Evolutionary conservation across 2,797 vertebrate species (phyloP).

Genomic region (Hybognathus amarus): DNA sequence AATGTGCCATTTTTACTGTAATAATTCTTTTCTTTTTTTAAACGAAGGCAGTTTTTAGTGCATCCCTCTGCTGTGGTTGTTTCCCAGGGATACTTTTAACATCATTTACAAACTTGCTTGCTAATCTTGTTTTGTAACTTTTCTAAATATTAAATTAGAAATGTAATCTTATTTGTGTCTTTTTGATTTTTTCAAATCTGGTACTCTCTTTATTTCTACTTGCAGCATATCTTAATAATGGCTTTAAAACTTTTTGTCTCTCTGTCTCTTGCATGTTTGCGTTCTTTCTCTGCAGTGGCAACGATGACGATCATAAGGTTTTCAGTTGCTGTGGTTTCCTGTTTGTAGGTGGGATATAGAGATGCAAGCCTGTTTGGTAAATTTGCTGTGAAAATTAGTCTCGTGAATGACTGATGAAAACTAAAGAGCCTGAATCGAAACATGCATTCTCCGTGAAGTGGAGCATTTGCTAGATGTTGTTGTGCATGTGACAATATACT

Average conservation of each 20-base stretch:
- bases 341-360: slow-evolving; percentile 72
- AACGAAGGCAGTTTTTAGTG: neutral
- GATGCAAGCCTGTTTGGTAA: slow-evolving; percentile 41
- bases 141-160: slow-evolving; percentile 62
- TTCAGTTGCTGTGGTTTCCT: slow-evolving; percentile 77
- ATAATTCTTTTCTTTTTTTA: neutral
- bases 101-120: slow-evolving; percentile 22
- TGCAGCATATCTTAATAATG: neutral
- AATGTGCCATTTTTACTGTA: slow-evolving; percentile 28
- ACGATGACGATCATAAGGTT: slow-evolving; percentile 56
- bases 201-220: neutral
- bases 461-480: slow-evolving; percentile 31
- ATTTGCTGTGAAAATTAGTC: slow-evolving; percentile 47
- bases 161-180: neutral
- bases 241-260: neutral
- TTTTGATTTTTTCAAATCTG: neutral
- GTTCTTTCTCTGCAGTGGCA: slow-evolving; percentile 14
- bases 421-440: slow-evolving; percentile 9
- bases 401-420: slow-evolving; percentile 44
- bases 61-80: neutral
- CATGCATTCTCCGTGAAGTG: slow-evolving; percentile 1
- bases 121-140: slow-evolving; percentile 48
- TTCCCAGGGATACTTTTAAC: neutral
- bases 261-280: slow-evolving; percentile 2
- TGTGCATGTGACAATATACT: slow-evolving; percentile 15